Conservation (phyloP, 2,113 vertebrate species). For the Pseudolaguvia tuberculata region DNA sequence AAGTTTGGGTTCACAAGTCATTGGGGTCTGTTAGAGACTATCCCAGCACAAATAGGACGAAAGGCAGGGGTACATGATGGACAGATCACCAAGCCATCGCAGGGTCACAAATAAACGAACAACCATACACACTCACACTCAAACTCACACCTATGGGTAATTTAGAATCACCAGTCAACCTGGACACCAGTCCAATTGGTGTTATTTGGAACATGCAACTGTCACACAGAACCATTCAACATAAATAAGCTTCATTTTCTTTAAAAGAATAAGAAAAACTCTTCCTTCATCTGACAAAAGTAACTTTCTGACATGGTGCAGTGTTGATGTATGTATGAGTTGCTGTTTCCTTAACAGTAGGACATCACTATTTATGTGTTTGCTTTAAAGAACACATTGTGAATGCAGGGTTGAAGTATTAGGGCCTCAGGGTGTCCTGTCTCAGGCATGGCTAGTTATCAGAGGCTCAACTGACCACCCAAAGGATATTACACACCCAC, state of each 20-base stretch:
- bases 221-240: background rate
- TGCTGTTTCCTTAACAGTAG: constrained; percentile 60
- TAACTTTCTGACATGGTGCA: constrained; percentile 56
- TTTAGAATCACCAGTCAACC: too few relatives aligned
- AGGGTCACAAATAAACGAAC: too few relatives aligned
- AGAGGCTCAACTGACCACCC: constrained; percentile 77
- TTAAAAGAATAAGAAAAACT: background rate
- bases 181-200: too few relatives aligned
- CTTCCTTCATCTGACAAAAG: constrained; percentile 38
- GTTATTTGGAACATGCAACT: background rate
- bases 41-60: too few relatives aligned
- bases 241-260: background rate
- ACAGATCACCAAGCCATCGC: too few relatives aligned
- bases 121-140: too few relatives aligned
- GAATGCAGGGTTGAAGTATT: constrained; percentile 76
- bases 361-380: constrained; percentile 57
- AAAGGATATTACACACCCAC: constrained; percentile 64
- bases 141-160: too few relatives aligned
- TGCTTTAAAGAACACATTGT: constrained; percentile 76
- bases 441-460: constrained; percentile 80
- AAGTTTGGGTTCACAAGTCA: too few relatives aligned
- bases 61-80: too few relatives aligned
- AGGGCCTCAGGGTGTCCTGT: constrained; percentile 78
- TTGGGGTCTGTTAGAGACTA: too few relatives aligned
- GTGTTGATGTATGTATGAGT: constrained; percentile 62